Evolutionary conservation across 2,888 invertebrate species (phyloP).

Genomic region (Bombylius major): DNA sequence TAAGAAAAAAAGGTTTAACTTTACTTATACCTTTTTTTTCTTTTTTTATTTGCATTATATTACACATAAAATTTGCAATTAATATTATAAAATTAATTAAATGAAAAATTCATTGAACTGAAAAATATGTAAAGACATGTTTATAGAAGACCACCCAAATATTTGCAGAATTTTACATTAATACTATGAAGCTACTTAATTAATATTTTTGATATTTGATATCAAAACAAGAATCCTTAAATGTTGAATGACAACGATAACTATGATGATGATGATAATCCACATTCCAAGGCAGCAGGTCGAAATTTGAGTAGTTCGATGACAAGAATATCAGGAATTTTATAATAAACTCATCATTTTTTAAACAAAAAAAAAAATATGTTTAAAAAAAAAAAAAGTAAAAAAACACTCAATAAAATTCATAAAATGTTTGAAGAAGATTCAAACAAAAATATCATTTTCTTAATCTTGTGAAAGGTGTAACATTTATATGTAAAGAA

Average conservation of each 20-base stretch:
- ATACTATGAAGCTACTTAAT: neutral
- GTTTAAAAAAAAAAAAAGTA: neutral
- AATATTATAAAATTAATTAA: neutral
- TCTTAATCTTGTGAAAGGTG: no score
- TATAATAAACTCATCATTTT: no score
- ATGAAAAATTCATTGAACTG: neutral
- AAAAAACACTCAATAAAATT: neutral
- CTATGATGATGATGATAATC: no score
- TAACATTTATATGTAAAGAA: no score
- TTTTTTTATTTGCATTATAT: neutral
- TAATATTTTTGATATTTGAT: no score
- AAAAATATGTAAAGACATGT: neutral
- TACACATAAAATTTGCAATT: neutral
- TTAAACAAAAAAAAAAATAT: no score
- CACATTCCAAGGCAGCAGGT: neutral
- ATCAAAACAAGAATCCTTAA: no score
- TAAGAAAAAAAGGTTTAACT: no score
- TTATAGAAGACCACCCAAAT: neutral
- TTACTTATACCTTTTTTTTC: no score
- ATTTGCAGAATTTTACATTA: neutral
- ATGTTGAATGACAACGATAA: no score
- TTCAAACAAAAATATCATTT: no score
- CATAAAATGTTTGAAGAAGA: no score
- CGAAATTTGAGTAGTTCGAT: neutral
- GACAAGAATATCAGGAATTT: neutral